Evolutionary conservation across 2,113 vertebrate species (phyloP), one percentile per base, ranked within the genome.

Genomic region (Xerus inauris): DNA sequence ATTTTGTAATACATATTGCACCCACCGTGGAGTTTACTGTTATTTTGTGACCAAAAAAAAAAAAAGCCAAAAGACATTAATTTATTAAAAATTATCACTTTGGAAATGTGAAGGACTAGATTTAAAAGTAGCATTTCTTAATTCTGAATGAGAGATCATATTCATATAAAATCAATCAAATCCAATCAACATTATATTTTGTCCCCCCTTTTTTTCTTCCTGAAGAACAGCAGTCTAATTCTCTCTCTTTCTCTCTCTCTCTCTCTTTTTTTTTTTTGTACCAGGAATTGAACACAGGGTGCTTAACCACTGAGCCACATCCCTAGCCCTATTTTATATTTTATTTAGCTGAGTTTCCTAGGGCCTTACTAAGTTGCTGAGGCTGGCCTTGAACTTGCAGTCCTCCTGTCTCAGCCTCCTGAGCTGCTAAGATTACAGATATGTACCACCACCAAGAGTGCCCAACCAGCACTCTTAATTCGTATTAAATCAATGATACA

Each of bases 51-150:
- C 28, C 35, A 38, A 16, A 54, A 40, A 30, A 87, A 49, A 64
- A 59, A n/a, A 54, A 75, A 13, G 3, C 4, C 2, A 2, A 51
- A 62, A 72, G 17, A 9, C 0, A 81, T 93, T 72, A 45, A 45
- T 80, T 57, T 86, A 54, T 82, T 80, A 65, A 86, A 85, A 72
- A 79, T 13, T 1, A 24, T 77, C 12, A n/a, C 2, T 72, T 89
- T 71, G 5, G 17, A 96, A 93, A 40, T 32, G 1, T 17, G 35
- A 94, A 87, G 11, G 4, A 89, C 20, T 26, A 40, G 6, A 96
- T 93, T 95, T 92, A 20, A 92, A 95, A 96, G 77, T 1, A 17
- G 5, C 32, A 59, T 72, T 49, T 96, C 24, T 14, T 88, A 35
- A 10, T 30, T 62, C 16, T 90, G 40, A 76, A 94, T 40, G 76